Evolutionary conservation across 2,888 invertebrate species (phyloP), one percentile per base, ranked within the genome.

Genomic region (Metellina segmentata): DNA sequence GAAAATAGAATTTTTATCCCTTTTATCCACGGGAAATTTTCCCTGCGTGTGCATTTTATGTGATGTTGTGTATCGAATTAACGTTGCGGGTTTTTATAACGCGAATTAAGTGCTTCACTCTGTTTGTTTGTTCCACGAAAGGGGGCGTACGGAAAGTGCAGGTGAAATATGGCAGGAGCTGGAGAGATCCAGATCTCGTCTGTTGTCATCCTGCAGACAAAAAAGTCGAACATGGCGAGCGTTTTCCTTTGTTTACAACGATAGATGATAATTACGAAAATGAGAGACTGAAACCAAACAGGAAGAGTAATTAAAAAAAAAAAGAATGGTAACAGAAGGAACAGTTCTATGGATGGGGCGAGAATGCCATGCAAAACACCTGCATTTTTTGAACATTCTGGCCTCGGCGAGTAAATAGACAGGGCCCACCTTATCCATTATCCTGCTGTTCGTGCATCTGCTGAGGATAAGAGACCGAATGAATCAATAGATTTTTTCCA

Each of bases 1-100:
- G 20, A 72, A 91, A 91, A 91, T 91, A 87, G 91, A 91, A 89
- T 75, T 88, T 89, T 77, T 83, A 77, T 89, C 83, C 82, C 75
- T 77, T 89, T 82, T 82, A 49, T 75, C 72, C 71, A n/a, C 61
- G 49, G 11, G 11, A 74, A 51, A 61, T 70, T 89, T 89, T 89
- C 49, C n/a, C 34, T 16, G 51, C 9, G 53, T 20, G 49, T n/a
- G 82, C 81, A 7, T 82, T 85, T 81, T 82, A 82, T 82, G 77
- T 20, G 69, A 69, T 70, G 78, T 19, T 9, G 53, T 53, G 69
- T 70, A 81, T 91, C 71, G 86, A 86, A 91, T 91, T 86, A 91
- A 78, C 81, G 53, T 85, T 34, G 81, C 20, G 11, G 83, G 52
- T n/a, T 83, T 83, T 74, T 83, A 89, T 89, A 83, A 13, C 48